A percentile compares a stretch with the other conserved stretches of the same genome.
These are phyloP conservation scores for Lagodon rhomboides DNA, from an alignment of 2,797 vertebrate genomes.

Conservation along the genomic window DNA sequence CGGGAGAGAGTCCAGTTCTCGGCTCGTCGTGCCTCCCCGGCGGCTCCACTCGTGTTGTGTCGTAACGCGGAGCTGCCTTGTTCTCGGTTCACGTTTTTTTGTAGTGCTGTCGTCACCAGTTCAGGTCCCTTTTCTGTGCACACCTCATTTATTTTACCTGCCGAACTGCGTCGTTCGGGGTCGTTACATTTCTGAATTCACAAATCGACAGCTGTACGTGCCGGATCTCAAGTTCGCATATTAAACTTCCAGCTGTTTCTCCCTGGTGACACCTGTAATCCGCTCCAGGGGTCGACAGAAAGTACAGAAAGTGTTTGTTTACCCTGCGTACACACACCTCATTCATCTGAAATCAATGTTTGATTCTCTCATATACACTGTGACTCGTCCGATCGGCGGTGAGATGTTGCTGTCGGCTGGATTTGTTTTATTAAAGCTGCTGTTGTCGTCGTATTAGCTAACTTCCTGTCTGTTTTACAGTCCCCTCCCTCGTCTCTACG, in stretches of 20 bases:
- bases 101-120: neutral
- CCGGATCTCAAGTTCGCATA: neutral
- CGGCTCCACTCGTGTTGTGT: conserved; percentile 28
- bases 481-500: too few species aligned
- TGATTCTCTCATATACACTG: too few species aligned
- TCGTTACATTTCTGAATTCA: neutral
- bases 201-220: neutral
- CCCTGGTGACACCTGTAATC: neutral
- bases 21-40: conserved; percentile 38
- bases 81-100: conserved; percentile 5
- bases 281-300: too few species aligned
- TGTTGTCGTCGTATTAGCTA: too few species aligned
- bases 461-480: too few species aligned
- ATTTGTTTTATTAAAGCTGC: too few species aligned
- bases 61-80: conserved; percentile 15
- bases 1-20: conserved; percentile 48
- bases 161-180: neutral
- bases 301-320: too few species aligned
- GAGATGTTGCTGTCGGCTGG: too few species aligned
- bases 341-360: too few species aligned
- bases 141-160: neutral
- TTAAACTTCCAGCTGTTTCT: neutral
- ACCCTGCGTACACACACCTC: too few species aligned
- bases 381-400: too few species aligned
- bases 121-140: conserved; percentile 1